These are phyloP conservation scores for Ictalurus punctatus DNA, from an alignment of 2,113 vertebrate species.

Conservation along the genomic window DNA sequence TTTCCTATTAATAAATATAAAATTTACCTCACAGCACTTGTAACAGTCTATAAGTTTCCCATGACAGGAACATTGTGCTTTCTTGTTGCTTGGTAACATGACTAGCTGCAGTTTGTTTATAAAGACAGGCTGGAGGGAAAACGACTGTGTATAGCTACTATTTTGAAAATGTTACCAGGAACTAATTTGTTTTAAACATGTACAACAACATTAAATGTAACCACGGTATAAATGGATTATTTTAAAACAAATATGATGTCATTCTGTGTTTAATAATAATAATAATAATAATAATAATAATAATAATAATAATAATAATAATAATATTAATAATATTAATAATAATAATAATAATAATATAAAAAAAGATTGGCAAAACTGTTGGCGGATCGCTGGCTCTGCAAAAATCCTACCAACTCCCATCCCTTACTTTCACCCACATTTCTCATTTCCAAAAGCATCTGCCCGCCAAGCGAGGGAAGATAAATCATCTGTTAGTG, in stretches of 20 bases:
- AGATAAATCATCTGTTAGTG: neutral
- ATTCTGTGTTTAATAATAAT: neutral
- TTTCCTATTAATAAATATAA: too few species aligned
- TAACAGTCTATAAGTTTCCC: neutral
- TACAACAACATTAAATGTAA: neutral
- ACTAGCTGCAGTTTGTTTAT: neutral
- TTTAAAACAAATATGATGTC: neutral
- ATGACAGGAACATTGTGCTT: neutral
- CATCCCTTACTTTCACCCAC: neutral
- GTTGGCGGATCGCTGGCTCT: neutral
- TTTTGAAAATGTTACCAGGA: neutral
- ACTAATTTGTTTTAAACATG: neutral
- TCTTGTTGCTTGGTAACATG: neutral
- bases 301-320: neutral
- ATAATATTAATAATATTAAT: neutral
- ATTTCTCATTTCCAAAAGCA: neutral
- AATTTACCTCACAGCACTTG: neutral
- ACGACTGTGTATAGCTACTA: neutral
- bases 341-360: neutral
- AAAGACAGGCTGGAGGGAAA: neutral
- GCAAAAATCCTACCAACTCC: neutral
- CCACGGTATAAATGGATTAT: neutral
- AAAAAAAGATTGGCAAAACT: neutral
- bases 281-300: neutral
- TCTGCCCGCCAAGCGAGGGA: neutral